A percentile compares a stretch with the other conserved stretches of the same genome.
These are phyloP conservation scores for Cydia splendana DNA, from an alignment of 1,140 invertebrate species.

Conservation along the genomic window DNA sequence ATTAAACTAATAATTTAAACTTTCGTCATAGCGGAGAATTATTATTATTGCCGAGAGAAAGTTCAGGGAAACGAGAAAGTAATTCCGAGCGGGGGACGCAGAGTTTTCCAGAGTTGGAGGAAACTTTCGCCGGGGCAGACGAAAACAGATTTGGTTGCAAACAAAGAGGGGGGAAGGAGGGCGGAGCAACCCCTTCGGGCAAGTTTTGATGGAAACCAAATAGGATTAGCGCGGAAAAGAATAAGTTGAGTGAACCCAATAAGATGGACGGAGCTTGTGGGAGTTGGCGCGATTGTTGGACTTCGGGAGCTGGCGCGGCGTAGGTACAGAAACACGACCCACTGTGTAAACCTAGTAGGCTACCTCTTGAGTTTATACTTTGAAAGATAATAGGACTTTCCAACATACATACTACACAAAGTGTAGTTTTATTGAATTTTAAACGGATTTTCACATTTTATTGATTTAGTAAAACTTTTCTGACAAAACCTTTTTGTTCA, in stretches of 20 bases:
- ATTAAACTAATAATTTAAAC: conserved; percentile 79
- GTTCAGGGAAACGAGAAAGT: conserved; percentile 70
- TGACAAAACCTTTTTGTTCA: too few relatives aligned
- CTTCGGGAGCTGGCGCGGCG: background rate
- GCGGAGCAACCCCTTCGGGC: conserved; percentile 57
- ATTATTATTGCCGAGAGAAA: conserved; percentile 71
- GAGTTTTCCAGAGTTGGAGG: conserved; percentile 61
- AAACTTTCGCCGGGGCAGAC: conserved; percentile 62
- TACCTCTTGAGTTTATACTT: background rate
- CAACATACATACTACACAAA: background rate
- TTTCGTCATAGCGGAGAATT: conserved; percentile 74
- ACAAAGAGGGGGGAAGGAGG: conserved; percentile 53
- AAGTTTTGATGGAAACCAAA: conserved; percentile 78
- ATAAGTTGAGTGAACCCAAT: conserved; percentile 61
- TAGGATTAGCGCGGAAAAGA: conserved; percentile 73
- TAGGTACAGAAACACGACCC: background rate
- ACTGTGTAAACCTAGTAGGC: background rate
- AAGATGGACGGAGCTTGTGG: conserved; percentile 49
- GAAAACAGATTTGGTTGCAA: conserved; percentile 73
- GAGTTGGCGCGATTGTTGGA: conserved; percentile 26
- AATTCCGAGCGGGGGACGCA: conserved; percentile 59
- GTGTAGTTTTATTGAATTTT: background rate
- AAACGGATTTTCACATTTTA: too few relatives aligned
- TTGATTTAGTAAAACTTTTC: too few relatives aligned
- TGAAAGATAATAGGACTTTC: background rate